A percentile compares a stretch with the other conserved stretches of the same genome.
phyloP scores from a whole-genome alignment of 1,140 invertebrate species.

The Heliconius himera region DNA sequence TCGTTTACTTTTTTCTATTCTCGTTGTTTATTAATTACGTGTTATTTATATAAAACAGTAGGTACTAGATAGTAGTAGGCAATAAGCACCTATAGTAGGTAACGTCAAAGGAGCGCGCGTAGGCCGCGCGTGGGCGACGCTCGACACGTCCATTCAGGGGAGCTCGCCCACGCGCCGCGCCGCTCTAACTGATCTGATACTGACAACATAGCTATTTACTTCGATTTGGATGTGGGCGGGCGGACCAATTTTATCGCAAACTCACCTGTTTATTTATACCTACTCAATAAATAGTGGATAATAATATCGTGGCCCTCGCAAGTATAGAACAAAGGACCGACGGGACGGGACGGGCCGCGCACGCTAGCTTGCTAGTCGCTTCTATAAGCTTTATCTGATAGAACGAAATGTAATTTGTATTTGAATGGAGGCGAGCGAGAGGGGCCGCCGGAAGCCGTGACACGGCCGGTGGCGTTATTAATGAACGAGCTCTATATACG shows the following conservation, averaged over 20 bases:
- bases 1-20: not conserved
- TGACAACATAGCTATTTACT: constrained; percentile 54
- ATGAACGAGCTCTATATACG: constrained; percentile 67
- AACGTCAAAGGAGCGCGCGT: constrained; percentile 44
- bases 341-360: not conserved
- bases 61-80: constrained; percentile 13
- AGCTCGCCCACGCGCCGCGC: constrained; percentile 58
- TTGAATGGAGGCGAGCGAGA: constrained; percentile 56
- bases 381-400: constrained; percentile 16
- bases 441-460: constrained; percentile 71
- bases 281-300: constrained; percentile 16
- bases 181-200: constrained; percentile 61
- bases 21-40: not conserved
- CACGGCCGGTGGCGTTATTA: constrained; percentile 72
- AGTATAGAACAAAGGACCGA: not conserved
- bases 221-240: constrained; percentile 51
- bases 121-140: constrained; percentile 54
- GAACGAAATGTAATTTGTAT: constrained; percentile 61
- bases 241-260: constrained; percentile 30
- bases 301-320: constrained; percentile 9
- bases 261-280: constrained; percentile 34
- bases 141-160: constrained; percentile 64
- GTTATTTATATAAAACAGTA: not conserved
- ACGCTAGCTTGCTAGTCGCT: not conserved
- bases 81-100: constrained; percentile 24